Base-by-base conservation (phyloP, 2,113 vertebrate species). In the Excalfactoria chinensis region DNA sequence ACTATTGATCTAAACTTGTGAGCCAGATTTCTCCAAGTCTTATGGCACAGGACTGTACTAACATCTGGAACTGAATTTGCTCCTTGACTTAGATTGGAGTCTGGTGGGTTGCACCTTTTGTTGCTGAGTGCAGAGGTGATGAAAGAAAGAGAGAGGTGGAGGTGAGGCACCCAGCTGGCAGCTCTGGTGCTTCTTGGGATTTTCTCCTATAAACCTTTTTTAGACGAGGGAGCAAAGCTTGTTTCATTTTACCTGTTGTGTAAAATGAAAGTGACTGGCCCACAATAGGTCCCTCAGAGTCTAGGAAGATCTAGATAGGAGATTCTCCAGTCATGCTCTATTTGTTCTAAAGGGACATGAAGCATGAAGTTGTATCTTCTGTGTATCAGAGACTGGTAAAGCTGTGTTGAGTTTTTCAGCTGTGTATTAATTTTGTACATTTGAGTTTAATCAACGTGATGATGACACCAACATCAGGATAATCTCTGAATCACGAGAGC, bases 201-300 rank as follows among this genome's bases (percentile, higher is more conserved):
- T 67, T 44, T 32, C 11, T 48, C 53, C 30, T 80, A 35, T 26
- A 21, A 44, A 22, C 19, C 9, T 76, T 49, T n/a, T 21, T 10
- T 37, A 10, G 60, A 28, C 13, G 60, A 28, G 26, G 8, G 46
- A 37, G 25, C 41, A 23, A 7, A 71, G 26, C n/a, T 4, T 30
- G 3, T 17, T 44, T 64, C 4, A 30, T 13, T 69, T 84, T 18
- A 35, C 34, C 13, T 78, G 22, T 51, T 81, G 18, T 8, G 16
- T 68, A 20, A 58, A 91, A 10, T 13, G 43, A 51, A 34, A 5
- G 34, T 18, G 55, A 60, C 26, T 30, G 44, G 62, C 9, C 20
- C 14, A 8, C 9, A 10, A 0, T 0, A 34, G 49, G n/a, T 66
- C n/a, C 5, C 13, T 78, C 28, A 25, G 43, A 8, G 16, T 43